Evolutionary conservation across 2,113 vertebrate species (phyloP).

Genomic region (Symphodus melops): DNA sequence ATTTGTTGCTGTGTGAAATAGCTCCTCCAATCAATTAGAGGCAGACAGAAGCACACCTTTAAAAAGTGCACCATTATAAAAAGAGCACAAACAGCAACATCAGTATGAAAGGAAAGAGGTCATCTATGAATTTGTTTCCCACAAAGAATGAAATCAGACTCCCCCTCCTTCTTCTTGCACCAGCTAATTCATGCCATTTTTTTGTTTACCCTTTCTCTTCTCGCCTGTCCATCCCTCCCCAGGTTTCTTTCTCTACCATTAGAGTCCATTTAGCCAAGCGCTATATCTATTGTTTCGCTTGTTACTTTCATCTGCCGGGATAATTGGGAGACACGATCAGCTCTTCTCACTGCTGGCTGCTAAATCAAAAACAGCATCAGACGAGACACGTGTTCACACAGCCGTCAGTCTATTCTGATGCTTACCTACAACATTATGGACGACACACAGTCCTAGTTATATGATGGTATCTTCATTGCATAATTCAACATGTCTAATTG

Average conservation of each 20-base stretch:
- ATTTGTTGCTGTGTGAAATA: not conserved
- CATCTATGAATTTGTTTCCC: constrained; percentile 47
- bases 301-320: constrained; percentile 69
- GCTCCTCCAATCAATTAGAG: constrained; percentile 26
- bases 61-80: constrained; percentile 31
- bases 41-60: constrained; percentile 2
- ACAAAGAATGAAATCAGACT: constrained; percentile 34
- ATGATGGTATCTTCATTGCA: constrained; percentile 54
- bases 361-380: constrained; percentile 66
- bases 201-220: constrained; percentile 15
- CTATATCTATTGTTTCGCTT: constrained; percentile 72
- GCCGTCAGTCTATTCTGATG: constrained; percentile 56
- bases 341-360: constrained; percentile 55
- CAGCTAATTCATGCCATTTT: not conserved
- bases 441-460: constrained; percentile 39
- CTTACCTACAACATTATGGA: constrained; percentile 45
- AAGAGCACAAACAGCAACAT: constrained; percentile 10
- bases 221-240: constrained; percentile 18
- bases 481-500: constrained; percentile 62
- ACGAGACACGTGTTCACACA: constrained; percentile 52
- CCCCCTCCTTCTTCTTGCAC: constrained; percentile 8
- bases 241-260: constrained; percentile 61
- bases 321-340: constrained; percentile 75
- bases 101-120: constrained; percentile 47
- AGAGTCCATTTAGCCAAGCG: constrained; percentile 67